Percentiles rank a stretch among this genome's conserved stretches.
Evolutionary conservation across 2,797 vertebrate species (phyloP).

Genomic region (Carduelis carduelis): DNA sequence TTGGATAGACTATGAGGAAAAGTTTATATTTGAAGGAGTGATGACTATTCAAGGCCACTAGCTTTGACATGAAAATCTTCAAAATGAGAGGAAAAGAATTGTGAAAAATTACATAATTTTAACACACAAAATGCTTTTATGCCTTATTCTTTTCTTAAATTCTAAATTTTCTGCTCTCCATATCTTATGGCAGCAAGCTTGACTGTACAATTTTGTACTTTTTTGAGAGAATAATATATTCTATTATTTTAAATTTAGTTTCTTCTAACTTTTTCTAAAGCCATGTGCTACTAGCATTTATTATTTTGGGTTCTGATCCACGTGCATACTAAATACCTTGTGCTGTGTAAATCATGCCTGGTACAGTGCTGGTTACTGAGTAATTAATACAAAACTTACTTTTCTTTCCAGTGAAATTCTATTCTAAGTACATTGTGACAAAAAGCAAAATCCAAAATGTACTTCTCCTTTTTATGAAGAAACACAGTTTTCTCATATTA

Average conservation of each 20-base stretch:
- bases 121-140: background rate
- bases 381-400: background rate
- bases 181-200: background rate
- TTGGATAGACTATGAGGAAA: background rate
- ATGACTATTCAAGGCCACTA: background rate
- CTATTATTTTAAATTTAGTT: background rate
- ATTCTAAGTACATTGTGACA: background rate
- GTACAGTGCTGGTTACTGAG: background rate
- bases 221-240: background rate
- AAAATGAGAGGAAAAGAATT: background rate
- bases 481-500: background rate
- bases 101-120: background rate
- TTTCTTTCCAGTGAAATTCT: background rate
- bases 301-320: background rate
- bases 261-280: background rate
- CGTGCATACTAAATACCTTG: background rate
- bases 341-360: background rate
- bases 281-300: background rate
- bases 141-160: background rate
- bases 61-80: background rate
- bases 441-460: background rate
- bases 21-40: background rate
- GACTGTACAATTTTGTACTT: background rate
- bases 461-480: background rate
- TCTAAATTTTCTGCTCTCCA: background rate